Evolutionary conservation across 2,888 invertebrate species (phyloP).

Genomic region (Pseudolycoriella hygida): DNA sequence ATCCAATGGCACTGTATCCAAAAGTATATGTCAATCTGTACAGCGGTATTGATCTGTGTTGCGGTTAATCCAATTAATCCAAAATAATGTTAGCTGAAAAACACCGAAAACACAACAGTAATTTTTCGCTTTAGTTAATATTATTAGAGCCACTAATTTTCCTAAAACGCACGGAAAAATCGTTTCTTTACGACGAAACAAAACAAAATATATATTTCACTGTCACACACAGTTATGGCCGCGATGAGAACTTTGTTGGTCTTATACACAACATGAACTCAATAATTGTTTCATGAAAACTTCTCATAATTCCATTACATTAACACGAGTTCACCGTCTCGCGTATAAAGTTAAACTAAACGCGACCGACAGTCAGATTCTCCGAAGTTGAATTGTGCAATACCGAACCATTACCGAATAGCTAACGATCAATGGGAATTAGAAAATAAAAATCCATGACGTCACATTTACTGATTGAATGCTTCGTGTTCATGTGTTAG

Average conservation of each 20-base stretch:
- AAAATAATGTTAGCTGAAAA: not conserved
- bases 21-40: too few species aligned
- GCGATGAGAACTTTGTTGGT: not conserved
- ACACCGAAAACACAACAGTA: not conserved
- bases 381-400: not conserved
- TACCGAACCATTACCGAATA: not conserved
- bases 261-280: not conserved
- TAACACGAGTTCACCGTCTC: conserved; percentile 5
- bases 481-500: not conserved
- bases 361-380: conserved; percentile 3
- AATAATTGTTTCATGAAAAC: not conserved
- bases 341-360: conserved; percentile 6
- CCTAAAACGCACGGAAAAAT: not conserved
- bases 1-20: too few species aligned
- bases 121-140: too few species aligned
- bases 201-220: not conserved
- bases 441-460: not conserved
- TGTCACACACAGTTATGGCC: not conserved
- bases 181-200: not conserved
- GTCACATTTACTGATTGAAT: not conserved
- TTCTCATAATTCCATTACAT: not conserved
- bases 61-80: not conserved
- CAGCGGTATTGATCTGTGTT: not conserved
- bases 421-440: not conserved
- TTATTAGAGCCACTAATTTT: too few species aligned